Evolutionary conservation across 2,888 invertebrate genomes (phyloP), one percentile per base, ranked within the genome.

Genomic region (Crioceris asparagi): DNA sequence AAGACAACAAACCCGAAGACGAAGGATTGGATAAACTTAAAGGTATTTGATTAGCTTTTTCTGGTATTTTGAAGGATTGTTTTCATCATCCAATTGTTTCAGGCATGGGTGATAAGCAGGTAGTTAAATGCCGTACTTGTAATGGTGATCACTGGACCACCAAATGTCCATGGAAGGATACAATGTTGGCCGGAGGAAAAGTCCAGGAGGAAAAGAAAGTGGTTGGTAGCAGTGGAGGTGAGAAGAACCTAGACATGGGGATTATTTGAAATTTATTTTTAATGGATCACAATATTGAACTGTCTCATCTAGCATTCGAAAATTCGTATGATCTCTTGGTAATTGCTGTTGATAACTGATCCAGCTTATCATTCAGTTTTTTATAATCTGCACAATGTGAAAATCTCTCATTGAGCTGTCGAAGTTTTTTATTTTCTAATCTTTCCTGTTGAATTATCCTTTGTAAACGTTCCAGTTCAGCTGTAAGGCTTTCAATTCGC

Each of bases 61-160:
- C 21, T 8, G 7, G 21, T 18, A 23, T 21, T 17, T 2, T 23
- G 10, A 21, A 35, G 26, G 27, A 23, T 25, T 19, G 17, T 37
- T 32, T n/a, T n/a, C n/a, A n/a, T n/a, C n/a, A n/a, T n/a, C n/a
- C 23, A 14, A 39, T 29, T 32, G 38, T 55, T 53, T 32, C 39
- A 61, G 65, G 59, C 34, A 40, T 65, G 44, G 65, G 62, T 17
- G 65, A 79, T 54, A 79, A 78, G 59, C 80, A 79, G 43, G 74
- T 81, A 46, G 82, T 85, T 46, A 87, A 85, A 60, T 93, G 93
- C 58, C 78, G 92, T 64, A 84, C 79, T 42, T 93, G 93, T 63
- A 83, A 83, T 56, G 90, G 94, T 36, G 96, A 96, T 60, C 98
- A 98, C 72, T 98, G 96, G 94, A 94, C 96, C 21, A 81, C 91